phyloP scores from a whole-genome alignment of 2,113 vertebrate species.

The Anseranas semipalmata region DNA sequence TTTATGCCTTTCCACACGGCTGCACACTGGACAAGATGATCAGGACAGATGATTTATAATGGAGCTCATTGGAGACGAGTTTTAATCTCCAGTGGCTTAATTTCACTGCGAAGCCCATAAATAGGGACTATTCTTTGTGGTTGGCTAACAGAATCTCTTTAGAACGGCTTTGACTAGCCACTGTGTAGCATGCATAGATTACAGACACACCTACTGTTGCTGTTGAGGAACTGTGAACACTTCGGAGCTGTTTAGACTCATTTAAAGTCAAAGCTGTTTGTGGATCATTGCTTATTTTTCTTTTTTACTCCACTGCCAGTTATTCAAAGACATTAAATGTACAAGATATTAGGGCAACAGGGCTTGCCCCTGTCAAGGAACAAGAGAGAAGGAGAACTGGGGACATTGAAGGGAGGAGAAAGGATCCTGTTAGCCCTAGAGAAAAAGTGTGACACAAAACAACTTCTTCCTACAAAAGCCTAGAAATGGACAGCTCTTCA shows the following conservation, averaged over 20 bases:
- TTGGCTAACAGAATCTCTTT: neutral
- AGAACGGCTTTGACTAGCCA: neutral
- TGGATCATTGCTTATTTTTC: neutral
- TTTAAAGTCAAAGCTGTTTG: neutral
- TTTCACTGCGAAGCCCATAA: conserved; percentile 29
- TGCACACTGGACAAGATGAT: conserved; percentile 47
- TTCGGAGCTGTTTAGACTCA: neutral
- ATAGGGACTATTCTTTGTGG: neutral
- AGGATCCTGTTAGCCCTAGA: neutral
- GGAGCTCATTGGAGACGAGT: conserved; percentile 18
- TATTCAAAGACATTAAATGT: neutral
- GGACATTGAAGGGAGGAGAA: neutral
- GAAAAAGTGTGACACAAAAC: neutral
- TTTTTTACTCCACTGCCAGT: neutral
- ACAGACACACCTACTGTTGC: neutral
- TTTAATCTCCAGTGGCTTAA: conserved; percentile 7
- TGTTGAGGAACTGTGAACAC: neutral
- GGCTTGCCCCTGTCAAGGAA: neutral
- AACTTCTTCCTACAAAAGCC: neutral
- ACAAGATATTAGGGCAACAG: neutral
- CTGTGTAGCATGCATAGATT: rapidly evolving
- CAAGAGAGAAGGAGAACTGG: neutral
- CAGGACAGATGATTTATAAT: conserved; percentile 57
- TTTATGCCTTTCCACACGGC: conserved; percentile 41
- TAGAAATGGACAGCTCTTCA: neutral